These are phyloP conservation scores for Ptychoptera albimana DNA, from an alignment of 2,888 invertebrate species.

Conservation along the genomic window DNA sequence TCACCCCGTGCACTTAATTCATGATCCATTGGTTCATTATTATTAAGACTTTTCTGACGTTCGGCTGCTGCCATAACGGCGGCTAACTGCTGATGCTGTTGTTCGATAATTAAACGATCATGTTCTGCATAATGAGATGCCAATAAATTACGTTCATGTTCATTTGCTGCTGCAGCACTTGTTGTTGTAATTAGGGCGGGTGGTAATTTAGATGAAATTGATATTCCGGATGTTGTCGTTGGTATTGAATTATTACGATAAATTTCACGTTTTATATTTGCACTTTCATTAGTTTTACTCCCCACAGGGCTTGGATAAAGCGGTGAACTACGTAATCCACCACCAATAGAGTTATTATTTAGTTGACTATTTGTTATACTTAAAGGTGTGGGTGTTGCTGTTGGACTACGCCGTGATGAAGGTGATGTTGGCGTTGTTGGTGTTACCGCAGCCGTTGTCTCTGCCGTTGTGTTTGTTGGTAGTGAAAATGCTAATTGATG, in stretches of 20 bases:
- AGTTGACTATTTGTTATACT: not conserved
- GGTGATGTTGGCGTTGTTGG: conserved; percentile 6
- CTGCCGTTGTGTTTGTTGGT: not conserved
- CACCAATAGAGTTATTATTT: not conserved
- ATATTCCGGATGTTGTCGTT: not conserved
- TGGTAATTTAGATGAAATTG: not conserved
- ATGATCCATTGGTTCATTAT: too few species aligned
- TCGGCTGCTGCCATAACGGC: too few species aligned
- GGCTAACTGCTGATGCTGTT: conserved; percentile 24
- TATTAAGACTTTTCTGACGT: too few species aligned
- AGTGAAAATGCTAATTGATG: too few species aligned
- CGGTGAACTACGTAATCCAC: too few species aligned
- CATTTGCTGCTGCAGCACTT: not conserved
- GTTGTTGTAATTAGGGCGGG: not conserved
- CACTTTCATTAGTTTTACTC: too few species aligned
- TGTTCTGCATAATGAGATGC: conserved; percentile 30
- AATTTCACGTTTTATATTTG: not conserved
- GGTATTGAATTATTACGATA: not conserved
- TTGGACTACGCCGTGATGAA: conserved; percentile 1
- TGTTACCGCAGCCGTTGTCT: conserved; percentile 4
- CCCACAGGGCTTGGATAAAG: too few species aligned
- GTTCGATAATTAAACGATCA: conserved; percentile 30
- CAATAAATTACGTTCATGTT: conserved; percentile 22
- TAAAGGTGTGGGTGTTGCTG: not conserved
- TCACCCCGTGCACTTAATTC: too few species aligned